A percentile compares a stretch with the other conserved stretches of the same genome.
Evolutionary conservation across 2,888 invertebrate species (phyloP).

Genomic region (Ormyrus rosae): DNA sequence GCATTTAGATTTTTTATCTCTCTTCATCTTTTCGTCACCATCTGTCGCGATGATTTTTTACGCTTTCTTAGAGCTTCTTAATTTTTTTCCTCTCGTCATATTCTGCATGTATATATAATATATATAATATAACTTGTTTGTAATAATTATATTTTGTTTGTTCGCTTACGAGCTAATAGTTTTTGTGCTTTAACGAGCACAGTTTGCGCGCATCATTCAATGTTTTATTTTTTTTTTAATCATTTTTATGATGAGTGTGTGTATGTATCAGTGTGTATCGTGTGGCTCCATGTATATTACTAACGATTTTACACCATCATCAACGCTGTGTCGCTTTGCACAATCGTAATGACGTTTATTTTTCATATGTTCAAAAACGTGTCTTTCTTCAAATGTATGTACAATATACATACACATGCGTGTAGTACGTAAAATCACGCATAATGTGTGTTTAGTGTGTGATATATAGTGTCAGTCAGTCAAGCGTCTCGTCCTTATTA

Average conservation of each 20-base stretch:
- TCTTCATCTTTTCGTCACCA: constrained; percentile 61
- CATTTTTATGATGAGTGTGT: constrained; percentile 60
- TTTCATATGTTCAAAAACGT: constrained; percentile 51
- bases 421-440: constrained; percentile 29
- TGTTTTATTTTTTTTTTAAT: constrained; percentile 54
- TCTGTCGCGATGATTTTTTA: constrained; percentile 64
- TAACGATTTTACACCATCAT: constrained; percentile 50
- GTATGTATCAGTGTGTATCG: constrained; percentile 59
- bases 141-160: constrained; percentile 76
- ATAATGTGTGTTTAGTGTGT: constrained; percentile 56
- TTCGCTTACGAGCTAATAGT: constrained; percentile 75
- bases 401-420: constrained; percentile 50
- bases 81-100: constrained; percentile 65
- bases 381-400: constrained; percentile 43
- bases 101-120: constrained; percentile 75
- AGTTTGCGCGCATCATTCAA: constrained; percentile 67
- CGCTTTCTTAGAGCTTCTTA: constrained; percentile 59
- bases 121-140: constrained; percentile 75
- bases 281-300: constrained; percentile 55
- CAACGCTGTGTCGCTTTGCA: constrained; percentile 43
- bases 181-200: constrained; percentile 75
- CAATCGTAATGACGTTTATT: constrained; percentile 49
- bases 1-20: constrained; percentile 73
- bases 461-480: constrained; percentile 57
- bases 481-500: constrained; percentile 55